These are phyloP conservation scores for Pelodiscus sinensis DNA, from an alignment of 2,113 vertebrate species.

Conservation along the genomic window DNA sequence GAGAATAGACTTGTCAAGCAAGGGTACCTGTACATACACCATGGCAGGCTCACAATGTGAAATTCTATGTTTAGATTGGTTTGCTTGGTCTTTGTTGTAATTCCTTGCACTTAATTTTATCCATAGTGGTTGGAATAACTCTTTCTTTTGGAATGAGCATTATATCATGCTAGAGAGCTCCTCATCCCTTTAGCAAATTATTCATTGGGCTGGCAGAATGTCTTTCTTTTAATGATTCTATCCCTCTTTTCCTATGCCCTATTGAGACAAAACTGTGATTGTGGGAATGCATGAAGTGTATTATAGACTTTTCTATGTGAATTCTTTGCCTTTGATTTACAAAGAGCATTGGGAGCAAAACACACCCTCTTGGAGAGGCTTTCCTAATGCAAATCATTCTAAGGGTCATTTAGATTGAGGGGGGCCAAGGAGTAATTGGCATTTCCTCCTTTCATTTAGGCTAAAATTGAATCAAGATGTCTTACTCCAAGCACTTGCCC, in stretches of 20 bases:
- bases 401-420: background rate
- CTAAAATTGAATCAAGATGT: background rate
- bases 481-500: background rate
- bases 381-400: background rate
- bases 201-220: background rate
- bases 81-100: background rate
- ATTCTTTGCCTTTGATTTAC: background rate
- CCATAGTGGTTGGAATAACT: background rate
- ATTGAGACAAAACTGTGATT: background rate
- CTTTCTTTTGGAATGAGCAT: background rate
- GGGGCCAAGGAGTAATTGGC: background rate
- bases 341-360: background rate
- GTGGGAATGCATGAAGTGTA: rapidly evolving
- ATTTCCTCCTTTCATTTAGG: background rate
- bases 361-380: background rate
- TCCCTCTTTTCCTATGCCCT: background rate
- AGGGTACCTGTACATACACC: rapidly evolving
- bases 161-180: background rate
- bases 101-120: background rate
- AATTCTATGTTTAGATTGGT: background rate
- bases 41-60: background rate
- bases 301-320: background rate
- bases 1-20: background rate
- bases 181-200: background rate
- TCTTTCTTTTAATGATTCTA: background rate